Conservation (phyloP, 2,888 invertebrate genomes). For the Diaphora mendica region DNA sequence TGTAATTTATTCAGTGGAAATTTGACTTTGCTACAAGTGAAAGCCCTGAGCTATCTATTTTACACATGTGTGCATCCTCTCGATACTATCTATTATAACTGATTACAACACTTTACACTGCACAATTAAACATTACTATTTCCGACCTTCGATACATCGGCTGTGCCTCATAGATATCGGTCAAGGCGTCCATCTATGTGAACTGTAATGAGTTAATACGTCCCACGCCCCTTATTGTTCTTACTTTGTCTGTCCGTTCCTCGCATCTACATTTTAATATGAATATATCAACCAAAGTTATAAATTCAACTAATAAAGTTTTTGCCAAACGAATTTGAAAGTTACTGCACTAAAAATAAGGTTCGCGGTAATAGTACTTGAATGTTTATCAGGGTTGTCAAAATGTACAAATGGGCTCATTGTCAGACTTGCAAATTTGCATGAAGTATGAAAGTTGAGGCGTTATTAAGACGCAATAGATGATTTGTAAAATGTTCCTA, state of each 20-base stretch:
- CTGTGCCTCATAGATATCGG: slow-evolving; percentile 76
- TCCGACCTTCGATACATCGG: slow-evolving; percentile 43
- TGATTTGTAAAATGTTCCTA: slow-evolving; percentile 63
- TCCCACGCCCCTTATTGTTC: slow-evolving; percentile 84
- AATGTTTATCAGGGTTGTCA: slow-evolving; percentile 43
- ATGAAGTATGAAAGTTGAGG: slow-evolving; percentile 82
- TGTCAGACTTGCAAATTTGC: slow-evolving; percentile 82
- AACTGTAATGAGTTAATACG: slow-evolving; percentile 78
- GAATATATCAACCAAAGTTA: slow-evolving; percentile 63
- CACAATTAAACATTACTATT: slow-evolving; percentile 24
- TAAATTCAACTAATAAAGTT: slow-evolving; percentile 8
- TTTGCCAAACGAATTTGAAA: slow-evolving; percentile 25
- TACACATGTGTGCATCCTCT: slow-evolving; percentile 19
- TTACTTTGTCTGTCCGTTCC: slow-evolving; percentile 75
- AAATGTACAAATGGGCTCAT: slow-evolving; percentile 77
- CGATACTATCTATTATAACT: slow-evolving; percentile 5
- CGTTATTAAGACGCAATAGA: slow-evolving; percentile 72
- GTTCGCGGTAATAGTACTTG: slow-evolving; percentile 16
- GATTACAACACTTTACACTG: slow-evolving; percentile 12
- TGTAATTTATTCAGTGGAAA: not conserved
- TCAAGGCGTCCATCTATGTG: slow-evolving; percentile 81
- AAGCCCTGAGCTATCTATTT: slow-evolving; percentile 1
- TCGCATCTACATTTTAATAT: slow-evolving; percentile 78
- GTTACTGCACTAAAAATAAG: slow-evolving; percentile 36
- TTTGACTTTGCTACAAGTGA: not conserved